phyloP scores from a whole-genome alignment of 53 echinoderm and acorn worm species.

The Temnopleurus reevesii region DNA sequence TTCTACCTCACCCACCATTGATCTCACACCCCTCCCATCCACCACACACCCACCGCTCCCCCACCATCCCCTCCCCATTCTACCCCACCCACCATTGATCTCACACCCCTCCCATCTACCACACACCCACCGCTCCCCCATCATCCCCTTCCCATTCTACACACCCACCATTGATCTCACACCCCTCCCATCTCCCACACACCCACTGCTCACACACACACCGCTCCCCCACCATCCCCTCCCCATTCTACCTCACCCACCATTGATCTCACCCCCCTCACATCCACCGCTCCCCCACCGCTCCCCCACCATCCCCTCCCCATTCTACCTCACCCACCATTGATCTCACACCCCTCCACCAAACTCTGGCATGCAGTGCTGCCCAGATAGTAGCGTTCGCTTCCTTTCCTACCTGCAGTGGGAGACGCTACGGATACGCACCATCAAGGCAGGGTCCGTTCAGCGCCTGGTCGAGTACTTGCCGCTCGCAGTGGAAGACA shows the following conservation, averaged over 20 bases:
- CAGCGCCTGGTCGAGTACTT: slow-evolving; percentile 78
- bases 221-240: background rate
- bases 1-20: background rate
- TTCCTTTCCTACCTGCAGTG: slow-evolving; percentile 75
- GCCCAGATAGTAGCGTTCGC: slow-evolving; percentile 23
- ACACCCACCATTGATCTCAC: background rate
- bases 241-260: background rate
- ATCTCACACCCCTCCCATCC: background rate
- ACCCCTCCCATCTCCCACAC: too few relatives aligned
- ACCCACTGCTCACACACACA: too few relatives aligned
- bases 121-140: background rate
- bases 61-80: background rate
- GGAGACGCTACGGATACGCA: slow-evolving; percentile 72
- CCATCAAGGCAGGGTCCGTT: slow-evolving; percentile 84
- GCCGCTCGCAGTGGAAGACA: slow-evolving; percentile 78
- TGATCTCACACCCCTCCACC: background rate
- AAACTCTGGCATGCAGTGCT: slow-evolving; percentile 12
- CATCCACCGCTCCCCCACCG: background rate
- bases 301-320: background rate
- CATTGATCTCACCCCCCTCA: background rate
- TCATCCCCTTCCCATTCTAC: background rate
- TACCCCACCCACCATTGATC: too few relatives aligned
- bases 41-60: background rate
- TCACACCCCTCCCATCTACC: background rate
- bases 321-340: background rate